phyloP scores from a whole-genome alignment of 2,888 invertebrate genomes.

The Drosophila borborema region DNA sequence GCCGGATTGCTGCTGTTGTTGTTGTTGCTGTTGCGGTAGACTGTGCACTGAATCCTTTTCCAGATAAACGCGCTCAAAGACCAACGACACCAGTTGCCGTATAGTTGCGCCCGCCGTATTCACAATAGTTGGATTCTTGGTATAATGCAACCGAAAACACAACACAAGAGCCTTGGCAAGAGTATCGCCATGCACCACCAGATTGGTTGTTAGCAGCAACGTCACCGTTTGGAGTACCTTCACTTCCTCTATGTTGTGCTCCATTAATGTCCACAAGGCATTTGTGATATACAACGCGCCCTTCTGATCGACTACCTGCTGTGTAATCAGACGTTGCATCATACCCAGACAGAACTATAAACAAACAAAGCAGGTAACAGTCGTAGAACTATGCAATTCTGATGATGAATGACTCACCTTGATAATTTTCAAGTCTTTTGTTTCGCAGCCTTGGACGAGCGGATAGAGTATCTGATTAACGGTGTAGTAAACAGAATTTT shows the following conservation, averaged over 20 bases:
- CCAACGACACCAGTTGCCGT: conserved; percentile 95
- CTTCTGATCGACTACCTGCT: conserved; percentile 95
- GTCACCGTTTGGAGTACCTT: conserved; percentile 98
- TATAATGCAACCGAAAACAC: conserved; percentile 98
- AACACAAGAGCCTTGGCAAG: conserved; percentile 96
- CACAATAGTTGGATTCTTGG: conserved; percentile 96
- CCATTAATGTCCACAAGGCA: conserved; percentile 96
- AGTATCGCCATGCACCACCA: conserved; percentile 96
- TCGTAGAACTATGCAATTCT: background rate
- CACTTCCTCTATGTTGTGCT: conserved; percentile 97
- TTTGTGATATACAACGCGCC: conserved; percentile 97
- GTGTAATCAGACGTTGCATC: conserved; percentile 96
- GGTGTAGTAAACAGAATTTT: conserved; percentile 93
- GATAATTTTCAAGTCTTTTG: conserved; percentile 97
- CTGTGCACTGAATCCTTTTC: conserved; percentile 77
- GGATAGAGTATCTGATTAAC: conserved; percentile 98
- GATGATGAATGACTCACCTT: conserved; percentile 87
- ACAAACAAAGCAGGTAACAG: background rate
- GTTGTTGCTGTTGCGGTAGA: conserved; percentile 65
- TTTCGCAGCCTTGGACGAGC: conserved; percentile 98
- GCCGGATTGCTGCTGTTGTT: conserved; percentile 25
- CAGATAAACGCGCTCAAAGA: conserved; percentile 92
- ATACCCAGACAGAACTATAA: conserved; percentile 94
- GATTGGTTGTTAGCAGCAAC: conserved; percentile 96
- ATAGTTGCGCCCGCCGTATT: conserved; percentile 99